Evolutionary conservation across 2,113 vertebrate genomes (phyloP), one percentile per base, ranked within the genome.

Genomic region (Grallaria varia): DNA sequence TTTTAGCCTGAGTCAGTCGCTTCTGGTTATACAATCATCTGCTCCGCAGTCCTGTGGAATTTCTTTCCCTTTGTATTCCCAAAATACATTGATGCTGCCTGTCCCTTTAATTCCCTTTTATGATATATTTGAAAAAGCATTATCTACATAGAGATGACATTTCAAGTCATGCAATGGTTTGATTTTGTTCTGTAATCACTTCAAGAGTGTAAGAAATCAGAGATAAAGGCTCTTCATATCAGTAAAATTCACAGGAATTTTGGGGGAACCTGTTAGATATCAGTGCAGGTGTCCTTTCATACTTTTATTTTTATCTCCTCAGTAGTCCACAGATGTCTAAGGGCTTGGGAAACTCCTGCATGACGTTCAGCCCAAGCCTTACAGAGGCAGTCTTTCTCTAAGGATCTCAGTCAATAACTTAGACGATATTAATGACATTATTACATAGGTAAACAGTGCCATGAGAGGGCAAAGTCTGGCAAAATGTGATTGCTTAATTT

Each of bases 11-110:
- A 93, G 19, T 84, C 92, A 92, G 86, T 92, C 0, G 0, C 30
- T 95, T 60, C 60, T 87, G 27, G 33, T 94, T 95, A 91, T 66
- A 84, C 60, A 96, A 75, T 81, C 59, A 85, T 91, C 35, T 53
- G 37, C 44, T 85, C 77, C 76, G 58, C 62, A 87, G 44, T 30
- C 31, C 81, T 60, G 14, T 55, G 77, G 60, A 93, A 84, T 91
- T 78, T 75, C 47, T 75, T 89, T 68, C 55, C 25, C 76, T 92
- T 82, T 73, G 66, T 91, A 73, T 64, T 49, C 58, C 31, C 28
- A 14, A 78, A 87, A 91, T 53, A 84, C 44, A 56, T 52, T 22
- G 52, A 56, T 69, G 21, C 8, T 73, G n/a, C 76, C 8, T 73
- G n/a, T 79, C 42, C 17, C 37, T 75, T 93, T 72, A 82, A 60